phyloP scores from a whole-genome alignment of 2,888 invertebrate genomes.

The Hypena proboscidalis region DNA sequence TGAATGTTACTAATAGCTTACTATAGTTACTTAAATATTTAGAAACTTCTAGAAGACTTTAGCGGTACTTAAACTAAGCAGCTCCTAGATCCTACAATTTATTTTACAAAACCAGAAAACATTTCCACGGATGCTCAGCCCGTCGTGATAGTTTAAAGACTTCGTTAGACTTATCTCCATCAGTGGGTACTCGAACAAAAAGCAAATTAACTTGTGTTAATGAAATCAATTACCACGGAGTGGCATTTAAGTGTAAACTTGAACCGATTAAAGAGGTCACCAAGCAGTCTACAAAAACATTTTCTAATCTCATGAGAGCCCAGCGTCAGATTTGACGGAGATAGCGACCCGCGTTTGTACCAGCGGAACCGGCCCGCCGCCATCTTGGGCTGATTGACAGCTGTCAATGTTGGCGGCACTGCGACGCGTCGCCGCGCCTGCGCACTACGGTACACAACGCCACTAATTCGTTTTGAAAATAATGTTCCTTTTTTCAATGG shows the following conservation, averaged over 20 bases:
- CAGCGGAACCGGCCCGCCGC: constrained; percentile 74
- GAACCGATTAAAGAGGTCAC: constrained; percentile 42
- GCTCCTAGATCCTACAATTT: too few species aligned
- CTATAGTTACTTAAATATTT: too few species aligned
- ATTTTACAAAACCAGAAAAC: not conserved
- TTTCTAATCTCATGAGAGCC: constrained; percentile 50
- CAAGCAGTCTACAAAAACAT: constrained; percentile 40
- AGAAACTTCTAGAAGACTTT: too few species aligned
- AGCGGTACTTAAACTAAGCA: too few species aligned
- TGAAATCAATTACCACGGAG: constrained; percentile 32
- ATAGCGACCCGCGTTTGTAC: constrained; percentile 56
- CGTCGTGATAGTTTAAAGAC: constrained; percentile 36
- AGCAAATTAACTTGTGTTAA: constrained; percentile 27
- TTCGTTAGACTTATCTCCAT: constrained; percentile 29
- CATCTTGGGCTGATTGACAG: constrained; percentile 85
- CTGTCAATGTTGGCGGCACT: constrained; percentile 84
- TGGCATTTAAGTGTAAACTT: constrained; percentile 38
- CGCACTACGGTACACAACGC: constrained; percentile 59
- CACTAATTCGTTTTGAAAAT: constrained; percentile 69
- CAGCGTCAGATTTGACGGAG: constrained; percentile 63
- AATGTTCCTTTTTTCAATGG: constrained; percentile 36
- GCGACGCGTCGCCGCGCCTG: constrained; percentile 81
- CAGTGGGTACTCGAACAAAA: constrained; percentile 24
- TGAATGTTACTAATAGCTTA: too few species aligned
- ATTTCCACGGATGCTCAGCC: not conserved